A percentile compares a stretch with the other conserved stretches of the same genome.
Evolutionary conservation across 2,797 vertebrate species (phyloP).

Genomic region (Pseudochromis fuscus): DNA sequence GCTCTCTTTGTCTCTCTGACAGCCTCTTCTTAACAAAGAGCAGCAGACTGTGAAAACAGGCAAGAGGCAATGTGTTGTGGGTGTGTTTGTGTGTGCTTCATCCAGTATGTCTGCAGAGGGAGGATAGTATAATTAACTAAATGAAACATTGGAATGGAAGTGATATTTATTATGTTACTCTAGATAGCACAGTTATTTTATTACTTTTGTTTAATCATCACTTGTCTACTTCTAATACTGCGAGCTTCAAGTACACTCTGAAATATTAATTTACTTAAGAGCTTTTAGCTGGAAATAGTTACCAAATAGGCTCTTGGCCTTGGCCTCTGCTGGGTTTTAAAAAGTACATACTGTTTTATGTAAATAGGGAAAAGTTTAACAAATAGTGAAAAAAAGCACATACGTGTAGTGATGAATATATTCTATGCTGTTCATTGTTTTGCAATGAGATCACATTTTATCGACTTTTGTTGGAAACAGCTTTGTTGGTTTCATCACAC

Average conservation of each 20-base stretch:
- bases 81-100: constrained; percentile 58
- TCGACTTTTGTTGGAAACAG: constrained; percentile 22
- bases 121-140: constrained; percentile 54
- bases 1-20: constrained; percentile 49
- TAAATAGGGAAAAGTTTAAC: no score
- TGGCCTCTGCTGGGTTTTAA: neutral
- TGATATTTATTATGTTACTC: constrained; percentile 32
- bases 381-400: no score
- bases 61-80: constrained; percentile 48
- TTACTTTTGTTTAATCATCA: constrained; percentile 20
- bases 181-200: neutral
- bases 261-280: neutral
- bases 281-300: neutral
- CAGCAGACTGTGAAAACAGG: constrained; percentile 77
- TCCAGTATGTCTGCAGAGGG: constrained; percentile 42
- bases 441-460: constrained; percentile 14
- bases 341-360: neutral
- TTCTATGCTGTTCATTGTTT: constrained; percentile 1
- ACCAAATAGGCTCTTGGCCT: neutral
- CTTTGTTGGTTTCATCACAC: constrained; percentile 16
- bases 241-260: constrained; percentile 1
- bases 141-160: constrained; percentile 40
- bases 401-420: neutral
- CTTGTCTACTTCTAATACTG: neutral
- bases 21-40: constrained; percentile 68